Evolutionary conservation across 2,113 vertebrate genomes (phyloP).

Genomic region (Galemys pyrenaicus): DNA sequence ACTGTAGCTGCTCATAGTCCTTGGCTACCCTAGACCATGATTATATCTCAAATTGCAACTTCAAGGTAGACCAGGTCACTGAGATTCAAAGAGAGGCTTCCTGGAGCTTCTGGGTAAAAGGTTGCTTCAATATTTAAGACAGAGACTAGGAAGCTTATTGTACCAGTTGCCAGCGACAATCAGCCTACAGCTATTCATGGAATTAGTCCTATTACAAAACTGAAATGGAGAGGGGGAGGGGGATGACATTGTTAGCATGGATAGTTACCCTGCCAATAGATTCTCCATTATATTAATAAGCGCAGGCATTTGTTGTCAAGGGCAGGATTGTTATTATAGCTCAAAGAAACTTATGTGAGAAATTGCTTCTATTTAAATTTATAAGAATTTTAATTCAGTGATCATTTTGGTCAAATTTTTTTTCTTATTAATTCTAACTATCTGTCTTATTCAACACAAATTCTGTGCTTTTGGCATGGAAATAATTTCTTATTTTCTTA

Average conservation of each 20-base stretch:
- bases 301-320: not conserved
- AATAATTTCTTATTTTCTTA: slow-evolving; percentile 39
- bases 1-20: not conserved
- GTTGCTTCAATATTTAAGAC: not conserved
- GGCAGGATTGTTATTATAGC: not conserved
- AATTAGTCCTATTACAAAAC: not conserved
- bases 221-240: not conserved
- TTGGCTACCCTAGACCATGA: not conserved
- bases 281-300: not conserved
- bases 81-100: slow-evolving; percentile 20
- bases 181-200: not conserved
- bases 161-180: not conserved
- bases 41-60: not conserved
- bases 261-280: not conserved
- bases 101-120: not conserved
- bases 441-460: slow-evolving; percentile 54
- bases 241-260: not conserved
- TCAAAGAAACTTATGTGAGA: slow-evolving; percentile 41
- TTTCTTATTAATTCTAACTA: slow-evolving; percentile 41
- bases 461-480: not conserved
- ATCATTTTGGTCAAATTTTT: slow-evolving; percentile 53
- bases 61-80: not conserved
- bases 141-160: not conserved
- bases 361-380: slow-evolving; percentile 51
- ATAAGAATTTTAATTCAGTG: slow-evolving; percentile 27